These are phyloP conservation scores for Gasterosteus nipponicus DNA, from an alignment of 2,113 vertebrate species.

Conservation along the genomic window DNA sequence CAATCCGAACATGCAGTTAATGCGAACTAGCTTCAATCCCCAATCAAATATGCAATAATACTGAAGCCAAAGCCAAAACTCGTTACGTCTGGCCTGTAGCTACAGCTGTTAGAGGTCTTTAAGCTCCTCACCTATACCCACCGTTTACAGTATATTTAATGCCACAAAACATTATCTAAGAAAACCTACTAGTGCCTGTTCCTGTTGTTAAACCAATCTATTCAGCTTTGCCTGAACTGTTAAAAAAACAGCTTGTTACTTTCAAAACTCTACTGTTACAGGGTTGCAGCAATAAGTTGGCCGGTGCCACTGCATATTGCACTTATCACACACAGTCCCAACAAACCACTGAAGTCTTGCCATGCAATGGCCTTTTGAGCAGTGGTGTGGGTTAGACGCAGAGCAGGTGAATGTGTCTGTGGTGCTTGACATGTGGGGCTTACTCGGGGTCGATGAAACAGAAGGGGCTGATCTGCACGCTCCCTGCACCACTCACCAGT, in stretches of 20 bases:
- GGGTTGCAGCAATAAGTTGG: conserved; percentile 33
- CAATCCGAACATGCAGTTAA: conserved; percentile 27
- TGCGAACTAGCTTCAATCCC: neutral
- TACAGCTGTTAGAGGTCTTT: conserved; percentile 6
- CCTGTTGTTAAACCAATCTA: conserved; percentile 7
- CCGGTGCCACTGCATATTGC: conserved; percentile 52
- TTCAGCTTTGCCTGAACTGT: neutral
- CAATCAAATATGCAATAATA: conserved; percentile 23
- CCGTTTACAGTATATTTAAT: conserved; percentile 3
- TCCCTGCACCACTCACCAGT: conserved; percentile 18
- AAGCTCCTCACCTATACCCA: conserved; percentile 9
- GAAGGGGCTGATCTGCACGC: conserved; percentile 5
- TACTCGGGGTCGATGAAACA: conserved; percentile 1
- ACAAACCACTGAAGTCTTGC: conserved; percentile 40
- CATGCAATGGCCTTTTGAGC: conserved; percentile 58
- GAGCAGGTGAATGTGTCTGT: conserved; percentile 3
- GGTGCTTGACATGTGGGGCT: neutral
- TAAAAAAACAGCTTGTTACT: neutral
- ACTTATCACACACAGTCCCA: conserved; percentile 47
- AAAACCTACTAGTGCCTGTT: neutral
- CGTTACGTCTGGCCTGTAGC: conserved; percentile 7
- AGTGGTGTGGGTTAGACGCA: neutral
- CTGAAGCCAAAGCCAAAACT: conserved; percentile 14
- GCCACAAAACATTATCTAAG: conserved; percentile 5
- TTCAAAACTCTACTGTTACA: neutral